phyloP scores from a whole-genome alignment of 2,888 invertebrate genomes.

The Drepana falcataria region DNA sequence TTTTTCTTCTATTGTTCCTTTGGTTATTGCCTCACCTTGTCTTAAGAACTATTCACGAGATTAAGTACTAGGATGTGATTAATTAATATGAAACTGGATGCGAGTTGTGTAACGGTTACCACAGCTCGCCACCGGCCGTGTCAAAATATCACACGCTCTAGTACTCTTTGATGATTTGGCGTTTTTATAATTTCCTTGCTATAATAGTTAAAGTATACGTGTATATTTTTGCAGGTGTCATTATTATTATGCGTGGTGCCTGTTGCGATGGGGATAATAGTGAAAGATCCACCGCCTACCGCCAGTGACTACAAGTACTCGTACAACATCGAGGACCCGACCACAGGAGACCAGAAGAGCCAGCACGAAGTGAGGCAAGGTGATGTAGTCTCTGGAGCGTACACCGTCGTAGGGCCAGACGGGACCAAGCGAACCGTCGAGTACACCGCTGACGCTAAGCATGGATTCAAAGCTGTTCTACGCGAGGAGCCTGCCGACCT shows the following conservation, averaged over 20 bases:
- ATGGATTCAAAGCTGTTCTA: conserved; percentile 76
- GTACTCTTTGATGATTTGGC: neutral
- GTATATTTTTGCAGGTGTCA: conserved; percentile 22
- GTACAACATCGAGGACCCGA: conserved; percentile 74
- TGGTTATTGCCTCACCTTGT: neutral
- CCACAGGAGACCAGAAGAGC: conserved; percentile 66
- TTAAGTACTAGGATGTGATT: neutral
- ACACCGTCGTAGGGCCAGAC: conserved; percentile 65
- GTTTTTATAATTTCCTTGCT: neutral
- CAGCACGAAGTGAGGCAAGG: conserved; percentile 62
- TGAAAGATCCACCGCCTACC: conserved; percentile 54
- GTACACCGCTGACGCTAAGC: conserved; percentile 68
- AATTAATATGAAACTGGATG: neutral
- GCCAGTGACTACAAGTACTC: conserved; percentile 65
- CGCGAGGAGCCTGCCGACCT: conserved; percentile 52
- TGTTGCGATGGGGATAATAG: conserved; percentile 47
- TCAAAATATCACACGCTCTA: neutral
- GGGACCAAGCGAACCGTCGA: conserved; percentile 66
- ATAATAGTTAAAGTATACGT: conserved; percentile 1
- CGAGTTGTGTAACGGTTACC: neutral
- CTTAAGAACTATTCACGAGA: neutral
- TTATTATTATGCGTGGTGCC: conserved; percentile 36
- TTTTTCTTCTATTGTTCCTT: neutral
- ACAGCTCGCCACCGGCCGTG: neutral
- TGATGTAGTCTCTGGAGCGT: conserved; percentile 59